Conservation (phyloP, 2,797 vertebrate genomes). For the Morus bassanus region DNA sequence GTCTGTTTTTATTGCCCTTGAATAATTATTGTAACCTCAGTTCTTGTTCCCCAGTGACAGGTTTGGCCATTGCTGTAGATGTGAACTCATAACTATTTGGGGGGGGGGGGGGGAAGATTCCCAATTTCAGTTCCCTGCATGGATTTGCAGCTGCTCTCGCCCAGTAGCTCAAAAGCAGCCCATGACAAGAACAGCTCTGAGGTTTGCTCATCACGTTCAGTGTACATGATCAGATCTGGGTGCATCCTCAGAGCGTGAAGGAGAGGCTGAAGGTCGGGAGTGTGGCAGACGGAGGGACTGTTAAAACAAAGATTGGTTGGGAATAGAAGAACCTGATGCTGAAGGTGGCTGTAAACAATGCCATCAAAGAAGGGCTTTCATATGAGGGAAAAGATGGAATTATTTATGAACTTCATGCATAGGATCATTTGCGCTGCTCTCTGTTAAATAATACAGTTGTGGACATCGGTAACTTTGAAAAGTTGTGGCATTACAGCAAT, state of each 20-base stretch:
- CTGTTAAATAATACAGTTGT: background rate
- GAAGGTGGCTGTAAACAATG: background rate
- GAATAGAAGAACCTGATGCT: background rate
- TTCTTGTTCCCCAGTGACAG: background rate
- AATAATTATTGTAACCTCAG: background rate
- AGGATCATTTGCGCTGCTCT: background rate
- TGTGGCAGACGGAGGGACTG: background rate
- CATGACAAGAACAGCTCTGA: background rate
- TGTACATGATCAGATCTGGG: background rate
- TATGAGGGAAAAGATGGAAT: background rate
- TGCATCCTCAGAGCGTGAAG: background rate
- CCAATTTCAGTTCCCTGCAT: background rate
- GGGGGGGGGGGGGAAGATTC: background rate
- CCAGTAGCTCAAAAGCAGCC: background rate
- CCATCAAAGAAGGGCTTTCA: background rate
- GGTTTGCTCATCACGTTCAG: background rate
- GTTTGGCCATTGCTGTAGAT: background rate
- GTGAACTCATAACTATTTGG: background rate
- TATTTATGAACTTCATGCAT: background rate
- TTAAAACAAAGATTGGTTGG: background rate
- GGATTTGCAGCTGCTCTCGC: background rate
- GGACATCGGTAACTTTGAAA: background rate
- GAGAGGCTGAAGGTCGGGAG: constrained; percentile 24
- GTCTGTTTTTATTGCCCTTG: background rate
- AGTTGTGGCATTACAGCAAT: background rate